A percentile compares a stretch with the other conserved stretches of the same genome.
These are phyloP conservation scores for Helostoma temminkii DNA, from an alignment of 2,797 vertebrate genomes.

Conservation along the genomic window DNA sequence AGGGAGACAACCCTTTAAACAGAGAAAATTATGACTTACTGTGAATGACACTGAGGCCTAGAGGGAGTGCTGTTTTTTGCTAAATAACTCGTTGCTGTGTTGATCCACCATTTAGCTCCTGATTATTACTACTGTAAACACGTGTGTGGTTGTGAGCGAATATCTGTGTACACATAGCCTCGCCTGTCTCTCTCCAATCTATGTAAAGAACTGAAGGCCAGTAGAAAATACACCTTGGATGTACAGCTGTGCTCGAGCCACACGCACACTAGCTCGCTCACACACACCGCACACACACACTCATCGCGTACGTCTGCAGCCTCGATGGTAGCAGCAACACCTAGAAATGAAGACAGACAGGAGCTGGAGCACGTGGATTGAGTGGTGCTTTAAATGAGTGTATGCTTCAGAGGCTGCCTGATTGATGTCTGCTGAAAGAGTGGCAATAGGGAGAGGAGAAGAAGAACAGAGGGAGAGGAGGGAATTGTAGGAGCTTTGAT, in stretches of 20 bases:
- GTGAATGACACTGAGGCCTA: constrained; percentile 65
- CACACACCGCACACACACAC: constrained; percentile 13
- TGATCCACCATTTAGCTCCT: constrained; percentile 49
- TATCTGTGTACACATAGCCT: constrained; percentile 43
- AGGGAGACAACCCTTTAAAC: constrained; percentile 70
- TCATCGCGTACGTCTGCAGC: constrained; percentile 33
- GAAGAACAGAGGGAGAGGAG: constrained; percentile 34
- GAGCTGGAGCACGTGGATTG: constrained; percentile 24
- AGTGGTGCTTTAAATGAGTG: constrained; percentile 48
- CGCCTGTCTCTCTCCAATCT: constrained; percentile 38
- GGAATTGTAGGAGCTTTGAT: constrained; percentile 62
- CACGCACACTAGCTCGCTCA: background rate
- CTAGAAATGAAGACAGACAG: constrained; percentile 52
- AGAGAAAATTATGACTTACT: constrained; percentile 69
- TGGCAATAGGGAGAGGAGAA: constrained; percentile 19
- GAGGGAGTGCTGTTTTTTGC: constrained; percentile 57
- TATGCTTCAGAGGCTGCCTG: constrained; percentile 46
- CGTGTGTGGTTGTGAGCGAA: constrained; percentile 36
- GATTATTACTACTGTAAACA: constrained; percentile 54
- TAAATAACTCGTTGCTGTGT: constrained; percentile 33
- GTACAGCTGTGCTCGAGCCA: constrained; percentile 8
- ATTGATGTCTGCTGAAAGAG: constrained; percentile 62
- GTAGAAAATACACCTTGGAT: constrained; percentile 19
- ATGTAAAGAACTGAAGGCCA: constrained; percentile 40
- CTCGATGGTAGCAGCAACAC: constrained; percentile 30